Conservation (phyloP, 2,888 invertebrate species). For the Platycheirus albimanus region DNA sequence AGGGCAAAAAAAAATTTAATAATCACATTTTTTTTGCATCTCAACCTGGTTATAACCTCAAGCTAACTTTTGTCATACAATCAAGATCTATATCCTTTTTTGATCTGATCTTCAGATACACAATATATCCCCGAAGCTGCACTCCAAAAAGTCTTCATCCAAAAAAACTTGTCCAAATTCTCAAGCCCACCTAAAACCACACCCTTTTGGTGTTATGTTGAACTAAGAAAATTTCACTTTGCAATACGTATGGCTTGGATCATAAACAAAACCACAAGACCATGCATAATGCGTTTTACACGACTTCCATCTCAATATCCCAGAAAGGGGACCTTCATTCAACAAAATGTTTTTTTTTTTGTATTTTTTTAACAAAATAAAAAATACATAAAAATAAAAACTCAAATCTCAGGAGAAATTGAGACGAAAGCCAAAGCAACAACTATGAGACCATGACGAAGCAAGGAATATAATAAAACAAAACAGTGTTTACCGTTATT, state of each 20-base stretch:
- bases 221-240: conserved; percentile 31
- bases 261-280: conserved; percentile 68
- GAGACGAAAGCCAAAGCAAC: conserved; percentile 52
- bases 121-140: too few relatives aligned
- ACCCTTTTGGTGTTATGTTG: conserved; percentile 44
- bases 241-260: conserved; percentile 35
- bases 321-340: conserved; percentile 9
- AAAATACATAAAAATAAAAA: conserved; percentile 4
- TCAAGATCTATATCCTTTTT: too few relatives aligned
- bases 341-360: conserved; percentile 23
- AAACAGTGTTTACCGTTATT: conserved; percentile 67
- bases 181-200: conserved; percentile 15
- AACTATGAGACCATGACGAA: conserved; percentile 59
- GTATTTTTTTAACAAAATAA: not conserved
- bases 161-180: not conserved
- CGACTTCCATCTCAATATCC: conserved; percentile 46
- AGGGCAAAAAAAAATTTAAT: too few relatives aligned
- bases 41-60: too few relatives aligned
- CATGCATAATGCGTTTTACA: conserved; percentile 56
- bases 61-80: too few relatives aligned
- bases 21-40: too few relatives aligned
- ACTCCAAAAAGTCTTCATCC: too few relatives aligned
- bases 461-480: conserved; percentile 39
- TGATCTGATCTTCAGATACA: too few relatives aligned
- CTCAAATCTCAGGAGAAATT: conserved; percentile 68